Percentiles rank a stretch among this genome's conserved stretches.
Evolutionary conservation across 2,113 vertebrate species (phyloP).

Genomic region (Nesogale talazaci): DNA sequence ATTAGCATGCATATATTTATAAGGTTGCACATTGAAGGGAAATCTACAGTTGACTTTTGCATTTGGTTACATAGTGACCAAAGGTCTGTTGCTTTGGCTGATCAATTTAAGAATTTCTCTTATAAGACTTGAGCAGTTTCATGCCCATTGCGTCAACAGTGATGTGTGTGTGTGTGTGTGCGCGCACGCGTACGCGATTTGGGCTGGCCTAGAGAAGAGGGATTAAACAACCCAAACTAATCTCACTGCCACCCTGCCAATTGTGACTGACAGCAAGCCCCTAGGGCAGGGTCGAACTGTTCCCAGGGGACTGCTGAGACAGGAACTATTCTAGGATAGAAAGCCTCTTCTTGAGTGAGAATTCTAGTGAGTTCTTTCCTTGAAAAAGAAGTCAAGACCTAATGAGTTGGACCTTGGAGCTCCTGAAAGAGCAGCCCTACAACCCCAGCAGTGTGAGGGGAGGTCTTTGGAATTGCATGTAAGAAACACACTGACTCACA

Average conservation of each 20-base stretch:
- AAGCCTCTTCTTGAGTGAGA: too few species aligned
- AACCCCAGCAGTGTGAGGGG: background rate
- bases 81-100: background rate
- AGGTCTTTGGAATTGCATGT: background rate
- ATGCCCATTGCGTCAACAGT: background rate
- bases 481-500: background rate
- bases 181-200: too few species aligned
- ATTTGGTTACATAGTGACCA: background rate
- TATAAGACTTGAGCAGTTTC: background rate
- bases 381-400: slow-evolving; percentile 17
- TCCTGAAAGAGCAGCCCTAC: background rate
- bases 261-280: background rate
- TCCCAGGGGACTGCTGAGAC: background rate
- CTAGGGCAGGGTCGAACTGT: background rate
- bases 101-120: background rate
- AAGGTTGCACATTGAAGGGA: background rate
- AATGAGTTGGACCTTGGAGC: too few species aligned
- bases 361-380: background rate
- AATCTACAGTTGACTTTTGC: background rate
- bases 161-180: background rate
- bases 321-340: too few species aligned
- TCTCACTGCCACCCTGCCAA: background rate
- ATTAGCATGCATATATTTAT: background rate
- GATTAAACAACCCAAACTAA: background rate
- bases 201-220: background rate